Evolutionary conservation across 2,113 vertebrate species (phyloP).

Genomic region (Poeciliopsis prolifica): DNA sequence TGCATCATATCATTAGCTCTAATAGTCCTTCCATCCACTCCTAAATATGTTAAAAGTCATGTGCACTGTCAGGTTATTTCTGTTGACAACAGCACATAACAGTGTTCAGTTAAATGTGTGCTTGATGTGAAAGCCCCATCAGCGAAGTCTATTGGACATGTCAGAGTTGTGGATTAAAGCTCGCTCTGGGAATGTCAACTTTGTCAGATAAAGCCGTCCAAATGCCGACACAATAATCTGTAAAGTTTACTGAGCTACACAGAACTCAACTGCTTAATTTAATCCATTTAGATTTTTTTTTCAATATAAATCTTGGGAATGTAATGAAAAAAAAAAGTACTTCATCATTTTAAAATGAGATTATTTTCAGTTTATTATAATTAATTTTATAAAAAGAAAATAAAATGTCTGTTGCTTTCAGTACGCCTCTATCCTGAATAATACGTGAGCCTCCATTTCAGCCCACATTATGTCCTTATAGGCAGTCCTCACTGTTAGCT

Average conservation of each 20-base stretch:
- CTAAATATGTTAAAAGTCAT: conserved; percentile 35
- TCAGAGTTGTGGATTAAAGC: conserved; percentile 59
- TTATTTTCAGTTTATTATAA: neutral
- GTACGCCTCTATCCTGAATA: conserved; percentile 20
- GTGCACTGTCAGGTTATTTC: conserved; percentile 29
- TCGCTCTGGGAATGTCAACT: conserved; percentile 41
- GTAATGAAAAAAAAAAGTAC: neutral
- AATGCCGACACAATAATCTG: conserved; percentile 12
- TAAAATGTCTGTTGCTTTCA: neutral
- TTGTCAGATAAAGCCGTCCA: conserved; percentile 44
- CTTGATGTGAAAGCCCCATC: conserved; percentile 18
- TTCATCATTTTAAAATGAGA: neutral
- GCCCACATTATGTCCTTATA: conserved; percentile 28
- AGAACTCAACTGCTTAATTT: neutral
- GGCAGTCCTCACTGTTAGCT: conserved; percentile 56
- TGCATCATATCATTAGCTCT: conserved; percentile 19
- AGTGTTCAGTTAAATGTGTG: conserved; percentile 47
- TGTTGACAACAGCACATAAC: conserved; percentile 41
- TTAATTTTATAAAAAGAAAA: neutral
- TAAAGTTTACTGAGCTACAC: neutral
- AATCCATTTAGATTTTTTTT: neutral
- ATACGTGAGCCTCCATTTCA: conserved; percentile 23
- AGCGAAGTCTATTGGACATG: conserved; percentile 28
- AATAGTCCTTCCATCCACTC: conserved; percentile 20
- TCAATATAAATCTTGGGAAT: neutral